These are phyloP conservation scores for Pomatostomus ruficeps DNA, from an alignment of 2,113 vertebrate species.

Conservation along the genomic window DNA sequence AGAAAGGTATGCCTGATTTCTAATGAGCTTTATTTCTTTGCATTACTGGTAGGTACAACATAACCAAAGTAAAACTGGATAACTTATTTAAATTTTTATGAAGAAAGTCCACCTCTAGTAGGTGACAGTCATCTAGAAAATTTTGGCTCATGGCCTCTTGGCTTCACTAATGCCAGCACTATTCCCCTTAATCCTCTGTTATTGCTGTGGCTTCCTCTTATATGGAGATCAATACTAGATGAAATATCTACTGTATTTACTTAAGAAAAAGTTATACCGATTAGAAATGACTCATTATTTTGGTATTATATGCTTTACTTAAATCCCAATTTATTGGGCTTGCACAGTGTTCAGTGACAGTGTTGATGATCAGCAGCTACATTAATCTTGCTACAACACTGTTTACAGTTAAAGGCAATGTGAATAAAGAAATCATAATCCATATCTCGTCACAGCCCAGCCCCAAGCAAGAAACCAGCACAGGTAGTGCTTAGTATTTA, in stretches of 20 bases:
- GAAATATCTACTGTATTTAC: neutral
- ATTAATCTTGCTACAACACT: too few species aligned
- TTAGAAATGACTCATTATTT: neutral
- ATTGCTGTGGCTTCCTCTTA: neutral
- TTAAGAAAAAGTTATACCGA: neutral
- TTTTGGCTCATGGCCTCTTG: neutral
- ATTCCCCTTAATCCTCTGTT: neutral
- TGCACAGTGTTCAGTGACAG: neutral
- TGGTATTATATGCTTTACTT: neutral
- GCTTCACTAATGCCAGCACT: neutral
- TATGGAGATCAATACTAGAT: neutral
- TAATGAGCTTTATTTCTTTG: neutral
- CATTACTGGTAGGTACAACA: neutral
- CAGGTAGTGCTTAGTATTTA: neutral
- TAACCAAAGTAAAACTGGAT: neutral
- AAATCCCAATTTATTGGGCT: neutral
- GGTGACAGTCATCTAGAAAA: rapidly evolving
- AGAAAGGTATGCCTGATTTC: neutral
- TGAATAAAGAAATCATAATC: neutral
- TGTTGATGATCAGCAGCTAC: neutral
- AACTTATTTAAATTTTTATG: neutral
- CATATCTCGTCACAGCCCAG: neutral
- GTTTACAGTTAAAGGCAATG: neutral
- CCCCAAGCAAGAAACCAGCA: neutral
- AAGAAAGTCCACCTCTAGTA: neutral